A percentile compares a stretch with the other conserved stretches of the same genome.
Conservation (phyloP, 2,888 invertebrate genomes). For the Drosophila buzzatii region DNA sequence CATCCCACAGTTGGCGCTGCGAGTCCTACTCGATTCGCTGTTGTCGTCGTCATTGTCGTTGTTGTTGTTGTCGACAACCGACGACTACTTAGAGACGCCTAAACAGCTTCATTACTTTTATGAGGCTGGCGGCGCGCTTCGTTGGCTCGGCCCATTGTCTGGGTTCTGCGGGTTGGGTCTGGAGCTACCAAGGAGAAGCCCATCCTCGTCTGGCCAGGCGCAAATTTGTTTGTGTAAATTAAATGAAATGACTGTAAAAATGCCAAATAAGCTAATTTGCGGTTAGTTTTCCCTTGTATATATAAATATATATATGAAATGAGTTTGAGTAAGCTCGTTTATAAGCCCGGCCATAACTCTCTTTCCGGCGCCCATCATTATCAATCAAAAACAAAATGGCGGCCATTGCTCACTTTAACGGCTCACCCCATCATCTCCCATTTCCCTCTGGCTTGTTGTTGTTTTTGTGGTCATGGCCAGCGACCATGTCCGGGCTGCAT, state of each 20-base stretch:
- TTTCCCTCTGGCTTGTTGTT: conserved; percentile 33
- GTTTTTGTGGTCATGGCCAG: conserved; percentile 45
- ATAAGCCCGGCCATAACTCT: conserved; percentile 42
- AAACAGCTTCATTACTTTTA: conserved; percentile 82
- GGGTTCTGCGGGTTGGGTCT: conserved; percentile 13
- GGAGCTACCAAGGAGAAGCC: not conserved
- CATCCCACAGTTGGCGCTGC: conserved; percentile 54
- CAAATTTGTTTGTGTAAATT: conserved; percentile 81
- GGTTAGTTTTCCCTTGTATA: conserved; percentile 64
- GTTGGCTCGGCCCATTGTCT: conserved; percentile 77
- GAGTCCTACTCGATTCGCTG: conserved; percentile 21
- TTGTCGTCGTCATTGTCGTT: conserved; percentile 13
- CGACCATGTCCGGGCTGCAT: conserved; percentile 55
- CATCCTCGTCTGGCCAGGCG: conserved; percentile 66
- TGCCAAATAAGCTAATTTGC: conserved; percentile 81
- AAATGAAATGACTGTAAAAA: conserved; percentile 81
- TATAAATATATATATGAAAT: conserved; percentile 1
- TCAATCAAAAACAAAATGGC: conserved; percentile 72
- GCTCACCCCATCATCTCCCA: conserved; percentile 35
- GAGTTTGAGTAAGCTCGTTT: conserved; percentile 3
- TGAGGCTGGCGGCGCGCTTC: conserved; percentile 75
- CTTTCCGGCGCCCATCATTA: conserved; percentile 47
- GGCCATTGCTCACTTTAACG: conserved; percentile 60
- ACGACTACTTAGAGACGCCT: conserved; percentile 81
- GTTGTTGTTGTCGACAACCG: conserved; percentile 63